Evolutionary conservation across 2,888 invertebrate genomes (phyloP), one percentile per base, ranked within the genome.

Genomic region (Brenthis daphne): DNA sequence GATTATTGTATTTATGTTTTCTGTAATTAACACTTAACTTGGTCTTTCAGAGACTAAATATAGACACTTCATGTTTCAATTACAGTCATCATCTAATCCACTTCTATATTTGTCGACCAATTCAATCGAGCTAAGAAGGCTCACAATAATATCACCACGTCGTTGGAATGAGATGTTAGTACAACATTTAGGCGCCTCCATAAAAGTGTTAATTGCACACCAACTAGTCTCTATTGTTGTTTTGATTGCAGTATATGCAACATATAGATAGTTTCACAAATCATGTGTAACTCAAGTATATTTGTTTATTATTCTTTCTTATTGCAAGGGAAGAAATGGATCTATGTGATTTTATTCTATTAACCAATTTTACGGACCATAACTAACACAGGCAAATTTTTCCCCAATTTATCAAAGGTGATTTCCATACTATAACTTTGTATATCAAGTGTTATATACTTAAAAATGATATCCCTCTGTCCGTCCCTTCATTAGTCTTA

Each of bases 141-240:
- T 60, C 77, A 76, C 76, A 75, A 75, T 69, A 64, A 68, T 60
- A 60, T 51, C 61, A 67, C 68, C 66, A 70, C 58, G 53, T 29
- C 13, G 56, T 54, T 66, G 64, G 55, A 71, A 65, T 67, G 68
- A 72, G 76, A 79, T 79, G 83, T 85, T 85, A 84, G 80, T 80
- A 77, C 83, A 76, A 71, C 80, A 80, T 85, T 86, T 85, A 88
- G 88, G 86, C 83, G 86, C 82, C 85, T 75, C 81, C 87, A 87
- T 89, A 89, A 87, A 88, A 89, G 89, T 85, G 76, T 81, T 88
- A 88, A 89, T 89, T 86, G 83, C 80, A 78, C 75, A 77, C 78
- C 77, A 76, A 74, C 77, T 73, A 73, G 75, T 60, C 74, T 71
- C 79, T 74, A 76, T 82, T 83, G 84, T 80, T 84, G 84, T 81